Base-by-base conservation (phyloP, 2,888 invertebrate genomes). In the Elmis aenea region DNA sequence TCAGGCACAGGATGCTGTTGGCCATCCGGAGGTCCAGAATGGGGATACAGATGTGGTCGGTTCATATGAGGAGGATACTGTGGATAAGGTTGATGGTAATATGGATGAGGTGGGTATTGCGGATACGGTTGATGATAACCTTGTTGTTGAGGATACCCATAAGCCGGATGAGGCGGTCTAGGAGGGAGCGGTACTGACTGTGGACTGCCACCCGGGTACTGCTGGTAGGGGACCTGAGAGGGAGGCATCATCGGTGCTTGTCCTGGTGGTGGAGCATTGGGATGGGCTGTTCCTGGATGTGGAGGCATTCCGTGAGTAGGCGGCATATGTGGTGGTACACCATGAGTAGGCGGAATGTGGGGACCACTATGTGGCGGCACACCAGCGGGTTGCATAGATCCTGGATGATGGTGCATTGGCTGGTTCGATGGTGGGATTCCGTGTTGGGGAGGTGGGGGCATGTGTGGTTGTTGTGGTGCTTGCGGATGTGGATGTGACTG, bases 51-150 rank as follows among this genome's bases (percentile, higher is more conserved):
- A 51, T 71, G 72, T 2, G 71, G 68, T 12, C 70, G 58, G 8
- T 64, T 64, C 64, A 70, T 69, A 50, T 74, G 74, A 0, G 74
- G 73, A 8, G 74, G 71, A 57, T 74, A 75, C 38, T 74, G 74
- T 6, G 73, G 69, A 51, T 73, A 73, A 0, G 71, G 71, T 38
- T 72, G 73, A 54, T 71, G 71, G 48, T 72, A 72, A 41, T 71
- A 72, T 0, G 70, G 69, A 52, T 72, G 72, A 2, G 70, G 67
- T 22, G 67, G 62, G 49, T 73, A 73, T 40, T 51, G 69, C 1
- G 70, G 66, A 57, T 70, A 70, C 2, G 69, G 67, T 45, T 69
- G 69, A 47, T 71, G 72, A 46, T 71, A 70, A 3, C 66, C 61
- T 28, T 68, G 69, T 26, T 70, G 70, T 28, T 70, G 71, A 4